Evolutionary conservation across 2,113 vertebrate genomes (phyloP), one percentile per base, ranked within the genome.

Genomic region (Gambusia holbrooki): DNA sequence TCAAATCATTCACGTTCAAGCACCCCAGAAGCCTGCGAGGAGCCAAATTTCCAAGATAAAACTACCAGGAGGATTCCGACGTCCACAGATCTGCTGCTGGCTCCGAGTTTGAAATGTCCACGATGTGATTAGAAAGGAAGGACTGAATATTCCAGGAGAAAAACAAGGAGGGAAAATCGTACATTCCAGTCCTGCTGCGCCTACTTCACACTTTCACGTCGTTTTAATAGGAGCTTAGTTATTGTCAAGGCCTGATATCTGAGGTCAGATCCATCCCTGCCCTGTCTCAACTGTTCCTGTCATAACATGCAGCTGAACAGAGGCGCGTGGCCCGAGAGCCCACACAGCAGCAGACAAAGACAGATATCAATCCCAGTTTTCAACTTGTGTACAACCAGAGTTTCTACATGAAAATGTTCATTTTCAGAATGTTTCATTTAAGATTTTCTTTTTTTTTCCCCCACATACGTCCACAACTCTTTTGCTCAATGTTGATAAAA

Each of bases 1-100:
- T 74, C 58, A 30, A 40, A 79, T 48, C 82, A 77, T 84, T 70
- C 64, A 22, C 11, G 33, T 70, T 71, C 17, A 71, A 64, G 69
- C 27, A 25, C 83, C 77, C 72, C 42, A 76, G 66, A 74, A 66
- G 62, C n/a, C 66, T 2, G 4, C 22, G n/a, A 61, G 66, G 67
- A 45, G 37, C 32, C 5, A 13, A 66, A 19, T 69, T 14, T 79
- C 62, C 12, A 10, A 4, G 30, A 60, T 27, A n/a, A 45, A 79
- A 45, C 15, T 65, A 65, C 19, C n/a, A 37, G 25, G 14, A 14
- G 42, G 11, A 33, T 76, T 64, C 69, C 40, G 75, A 83, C 73
- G 81, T 60, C 33, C 27, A 40, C 32, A 69, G 28, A 58, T 22
- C 32, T 45, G 29, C 62, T 27, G 68, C 68, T 72, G 51, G 62